Evolutionary conservation across 2,888 invertebrate species (phyloP).

Genomic region (Margaritifera margaritifera): DNA sequence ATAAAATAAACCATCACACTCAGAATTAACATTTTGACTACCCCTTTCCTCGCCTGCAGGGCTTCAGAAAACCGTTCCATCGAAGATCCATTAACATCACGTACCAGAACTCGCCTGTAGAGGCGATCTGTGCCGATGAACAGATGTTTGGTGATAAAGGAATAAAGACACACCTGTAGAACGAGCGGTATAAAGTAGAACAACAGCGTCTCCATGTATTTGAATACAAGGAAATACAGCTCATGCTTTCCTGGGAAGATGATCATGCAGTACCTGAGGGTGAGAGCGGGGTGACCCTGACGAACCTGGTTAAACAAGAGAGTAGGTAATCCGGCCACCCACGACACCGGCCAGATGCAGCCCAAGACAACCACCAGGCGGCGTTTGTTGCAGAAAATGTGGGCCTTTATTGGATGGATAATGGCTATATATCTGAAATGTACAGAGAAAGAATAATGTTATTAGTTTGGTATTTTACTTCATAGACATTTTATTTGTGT

Average conservation of each 20-base stretch:
- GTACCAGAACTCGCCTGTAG: conserved; percentile 50
- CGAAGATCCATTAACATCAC: conserved; percentile 52
- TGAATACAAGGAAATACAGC: conserved; percentile 57
- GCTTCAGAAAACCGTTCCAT: conserved; percentile 58
- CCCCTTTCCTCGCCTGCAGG: conserved; percentile 66
- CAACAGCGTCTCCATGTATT: conserved; percentile 67
- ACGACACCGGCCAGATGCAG: conserved; percentile 70
- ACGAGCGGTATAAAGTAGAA: conserved; percentile 71
- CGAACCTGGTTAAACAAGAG: conserved; percentile 65
- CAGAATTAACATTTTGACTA: conserved; percentile 74
- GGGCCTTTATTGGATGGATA: conserved; percentile 72
- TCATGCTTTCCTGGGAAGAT: conserved; percentile 56
- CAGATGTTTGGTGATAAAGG: conserved; percentile 64
- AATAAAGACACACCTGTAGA: conserved; percentile 68
- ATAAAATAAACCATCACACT: conserved; percentile 74
- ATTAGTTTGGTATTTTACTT: too few species aligned
- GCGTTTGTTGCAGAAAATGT: conserved; percentile 70
- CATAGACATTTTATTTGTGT: too few species aligned
- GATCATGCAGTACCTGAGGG: conserved; percentile 63
- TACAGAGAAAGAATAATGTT: too few species aligned
- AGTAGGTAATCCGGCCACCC: conserved; percentile 68
- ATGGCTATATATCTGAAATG: conserved; percentile 72
- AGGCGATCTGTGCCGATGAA: conserved; percentile 65
- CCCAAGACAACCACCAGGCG: conserved; percentile 67
- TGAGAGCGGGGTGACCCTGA: conserved; percentile 43